Evolutionary conservation across 2,113 vertebrate genomes (phyloP).

Genomic region (Melanocharis versteri): DNA sequence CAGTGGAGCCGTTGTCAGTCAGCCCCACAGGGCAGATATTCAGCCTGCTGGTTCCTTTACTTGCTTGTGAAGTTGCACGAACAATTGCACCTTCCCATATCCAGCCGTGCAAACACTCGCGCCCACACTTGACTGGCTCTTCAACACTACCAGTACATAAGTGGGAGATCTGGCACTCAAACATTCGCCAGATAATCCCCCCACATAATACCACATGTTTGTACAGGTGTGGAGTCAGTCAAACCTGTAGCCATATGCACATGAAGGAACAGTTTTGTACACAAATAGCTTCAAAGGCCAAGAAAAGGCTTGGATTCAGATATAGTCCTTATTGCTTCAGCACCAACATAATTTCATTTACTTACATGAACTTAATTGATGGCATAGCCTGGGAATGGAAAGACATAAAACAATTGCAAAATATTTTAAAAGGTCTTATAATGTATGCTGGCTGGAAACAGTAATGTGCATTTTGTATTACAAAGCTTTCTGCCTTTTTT

Average conservation of each 20-base stretch:
- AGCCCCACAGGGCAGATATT: not conserved
- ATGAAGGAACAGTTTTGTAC: constrained; percentile 5
- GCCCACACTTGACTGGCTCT: not conserved
- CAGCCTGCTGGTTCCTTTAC: not conserved
- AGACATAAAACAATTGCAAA: constrained; percentile 28
- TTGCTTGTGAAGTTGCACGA: not conserved
- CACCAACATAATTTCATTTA: not conserved
- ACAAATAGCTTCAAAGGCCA: constrained; percentile 11
- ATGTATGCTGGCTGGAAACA: not conserved
- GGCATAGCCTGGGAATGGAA: constrained; percentile 11
- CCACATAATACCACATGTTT: not conserved
- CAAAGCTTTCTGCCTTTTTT: constrained; percentile 17
- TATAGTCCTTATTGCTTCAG: not conserved
- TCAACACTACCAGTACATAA: not conserved
- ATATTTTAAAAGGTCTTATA: constrained; percentile 3
- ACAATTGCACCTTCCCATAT: not conserved
- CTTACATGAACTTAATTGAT: not conserved
- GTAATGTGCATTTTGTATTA: not conserved
- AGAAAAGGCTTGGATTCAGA: constrained; percentile 10
- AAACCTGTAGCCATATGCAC: not conserved
- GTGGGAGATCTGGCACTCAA: not conserved
- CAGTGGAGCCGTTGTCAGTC: not conserved
- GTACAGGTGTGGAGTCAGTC: not conserved
- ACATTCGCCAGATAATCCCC: not conserved
- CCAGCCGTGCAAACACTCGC: not conserved